phyloP scores from a whole-genome alignment of 2,888 invertebrate species.

The Agelastica alni region DNA sequence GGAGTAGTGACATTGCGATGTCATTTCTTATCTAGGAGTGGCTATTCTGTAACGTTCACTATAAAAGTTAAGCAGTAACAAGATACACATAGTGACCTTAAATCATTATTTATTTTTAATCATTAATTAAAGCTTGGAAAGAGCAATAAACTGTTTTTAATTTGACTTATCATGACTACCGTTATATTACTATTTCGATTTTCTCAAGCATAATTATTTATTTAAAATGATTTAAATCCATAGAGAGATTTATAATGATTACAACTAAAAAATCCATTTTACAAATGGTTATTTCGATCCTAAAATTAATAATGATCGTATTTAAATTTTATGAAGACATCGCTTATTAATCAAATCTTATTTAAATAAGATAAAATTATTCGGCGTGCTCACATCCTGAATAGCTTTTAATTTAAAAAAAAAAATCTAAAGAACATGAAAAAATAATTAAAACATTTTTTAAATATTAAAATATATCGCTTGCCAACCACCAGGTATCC shows the following conservation, averaged over 20 bases:
- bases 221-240: too few relatives aligned
- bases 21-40: too few relatives aligned
- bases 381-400: not conserved
- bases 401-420: too few relatives aligned
- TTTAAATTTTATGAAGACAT: not conserved
- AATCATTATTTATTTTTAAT: not conserved
- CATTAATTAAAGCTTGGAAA: not conserved
- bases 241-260: not conserved
- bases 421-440: too few relatives aligned
- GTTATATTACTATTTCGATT: not conserved
- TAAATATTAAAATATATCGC: too few relatives aligned
- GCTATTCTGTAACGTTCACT: too few relatives aligned
- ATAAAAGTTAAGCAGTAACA: too few relatives aligned
- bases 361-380: not conserved
- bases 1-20: too few relatives aligned
- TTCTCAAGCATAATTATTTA: too few relatives aligned
- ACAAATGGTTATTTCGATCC: not conserved
- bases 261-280: not conserved
- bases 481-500: too few relatives aligned
- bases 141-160: slow-evolving; percentile 2
- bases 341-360: not conserved
- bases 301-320: not conserved
- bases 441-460: too few relatives aligned
- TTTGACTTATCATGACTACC: slow-evolving; percentile 3
- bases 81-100: too few relatives aligned